Percentiles rank a stretch among this genome's conserved stretches.
These are phyloP conservation scores for Neoaliturus tenellus DNA, from an alignment of 2,888 invertebrate genomes.

Conservation along the genomic window DNA sequence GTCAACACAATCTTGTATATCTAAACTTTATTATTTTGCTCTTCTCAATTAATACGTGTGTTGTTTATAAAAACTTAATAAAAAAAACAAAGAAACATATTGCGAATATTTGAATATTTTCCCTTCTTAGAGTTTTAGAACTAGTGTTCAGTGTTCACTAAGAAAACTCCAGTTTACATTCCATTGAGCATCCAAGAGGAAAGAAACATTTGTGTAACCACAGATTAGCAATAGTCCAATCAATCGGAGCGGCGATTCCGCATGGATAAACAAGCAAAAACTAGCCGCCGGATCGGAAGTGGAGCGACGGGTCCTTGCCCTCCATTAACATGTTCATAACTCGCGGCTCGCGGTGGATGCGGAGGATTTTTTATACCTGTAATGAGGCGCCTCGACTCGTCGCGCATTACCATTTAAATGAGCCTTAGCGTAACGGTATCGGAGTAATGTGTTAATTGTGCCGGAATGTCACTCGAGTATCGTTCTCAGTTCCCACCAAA, in stretches of 20 bases:
- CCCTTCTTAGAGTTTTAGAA: too few relatives aligned
- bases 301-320: not conserved
- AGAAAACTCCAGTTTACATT: too few relatives aligned
- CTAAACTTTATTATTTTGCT: too few relatives aligned
- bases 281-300: not conserved
- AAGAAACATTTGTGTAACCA: not conserved
- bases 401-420: constrained; percentile 22
- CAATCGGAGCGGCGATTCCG: not conserved
- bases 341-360: not conserved
- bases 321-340: constrained; percentile 18
- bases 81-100: too few relatives aligned
- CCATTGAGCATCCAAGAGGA: not conserved
- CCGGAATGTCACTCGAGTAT: constrained; percentile 23
- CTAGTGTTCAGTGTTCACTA: too few relatives aligned
- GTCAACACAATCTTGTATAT: too few relatives aligned
- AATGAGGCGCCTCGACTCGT: not conserved
- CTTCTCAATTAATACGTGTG: too few relatives aligned
- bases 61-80: too few relatives aligned
- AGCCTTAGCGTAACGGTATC: not conserved
- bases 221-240: not conserved
- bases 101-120: too few relatives aligned
- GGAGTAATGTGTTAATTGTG: constrained; percentile 31
- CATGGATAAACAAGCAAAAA: constrained; percentile 8
- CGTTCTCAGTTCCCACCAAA: constrained; percentile 27
- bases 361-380: constrained; percentile 3